Percentiles rank a stretch among this genome's conserved stretches.
These are phyloP conservation scores for Stenurella melanura DNA, from an alignment of 2,888 invertebrate species.

Conservation along the genomic window DNA sequence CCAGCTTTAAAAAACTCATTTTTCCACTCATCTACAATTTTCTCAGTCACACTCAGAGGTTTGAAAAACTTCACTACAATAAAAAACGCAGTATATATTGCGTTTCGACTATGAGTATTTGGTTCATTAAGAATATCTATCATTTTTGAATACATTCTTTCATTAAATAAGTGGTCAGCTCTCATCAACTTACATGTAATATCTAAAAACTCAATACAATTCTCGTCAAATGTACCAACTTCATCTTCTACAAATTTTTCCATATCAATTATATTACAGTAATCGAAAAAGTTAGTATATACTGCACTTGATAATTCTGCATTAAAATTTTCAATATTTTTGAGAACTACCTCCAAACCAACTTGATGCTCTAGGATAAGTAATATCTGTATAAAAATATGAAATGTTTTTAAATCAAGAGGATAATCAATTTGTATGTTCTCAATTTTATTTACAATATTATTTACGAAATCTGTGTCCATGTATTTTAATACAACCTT, in stretches of 20 bases:
- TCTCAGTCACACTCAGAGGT: neutral
- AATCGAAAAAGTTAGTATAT: conserved; percentile 19
- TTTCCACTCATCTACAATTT: conserved; percentile 5
- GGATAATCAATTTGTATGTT: neutral
- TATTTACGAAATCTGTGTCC: conserved; percentile 7
- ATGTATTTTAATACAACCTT: conserved; percentile 16
- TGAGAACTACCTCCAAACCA: neutral
- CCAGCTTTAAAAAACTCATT: neutral
- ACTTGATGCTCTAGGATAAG: conserved; percentile 22
- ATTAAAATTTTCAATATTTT: conserved; percentile 1
- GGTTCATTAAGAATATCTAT: conserved; percentile 18
- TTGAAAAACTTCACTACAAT: conserved; percentile 1
- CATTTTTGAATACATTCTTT: conserved; percentile 24
- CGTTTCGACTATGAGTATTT: neutral
- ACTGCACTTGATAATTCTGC: neutral
- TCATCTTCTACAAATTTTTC: conserved; percentile 13
- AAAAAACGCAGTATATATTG: conserved; percentile 2
- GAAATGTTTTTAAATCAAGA: conserved; percentile 10
- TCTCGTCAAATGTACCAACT: neutral
- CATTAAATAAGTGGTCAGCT: neutral
- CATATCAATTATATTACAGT: neutral
- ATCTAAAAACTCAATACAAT: conserved; percentile 8
- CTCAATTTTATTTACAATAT: conserved; percentile 2
- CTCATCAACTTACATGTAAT: conserved; percentile 22
- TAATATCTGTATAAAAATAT: conserved; percentile 23